These are phyloP conservation scores for Galagoides demidoff DNA, from an alignment of 2,797 vertebrate genomes.

Conservation along the genomic window DNA sequence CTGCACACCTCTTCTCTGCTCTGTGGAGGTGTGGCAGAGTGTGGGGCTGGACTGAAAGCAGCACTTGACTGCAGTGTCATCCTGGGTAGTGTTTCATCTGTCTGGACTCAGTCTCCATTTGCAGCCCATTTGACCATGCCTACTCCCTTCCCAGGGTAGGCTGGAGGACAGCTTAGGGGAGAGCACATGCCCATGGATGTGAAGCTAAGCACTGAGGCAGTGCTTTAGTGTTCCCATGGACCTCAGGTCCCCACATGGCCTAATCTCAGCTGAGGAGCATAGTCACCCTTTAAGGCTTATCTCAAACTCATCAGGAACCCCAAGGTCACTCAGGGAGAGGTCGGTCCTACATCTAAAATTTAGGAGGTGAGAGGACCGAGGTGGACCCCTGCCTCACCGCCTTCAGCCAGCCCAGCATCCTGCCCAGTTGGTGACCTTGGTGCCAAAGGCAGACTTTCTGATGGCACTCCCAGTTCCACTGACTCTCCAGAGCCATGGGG, in stretches of 20 bases:
- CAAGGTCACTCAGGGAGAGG: not conserved
- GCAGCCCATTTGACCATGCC: not conserved
- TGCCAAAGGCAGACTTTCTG: not conserved
- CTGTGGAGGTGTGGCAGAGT: fast-evolving
- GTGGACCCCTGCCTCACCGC: not conserved
- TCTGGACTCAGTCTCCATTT: not conserved
- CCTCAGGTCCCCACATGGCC: not conserved
- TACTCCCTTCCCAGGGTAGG: fast-evolving
- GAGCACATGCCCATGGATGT: fast-evolving
- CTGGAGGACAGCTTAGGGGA: not conserved
- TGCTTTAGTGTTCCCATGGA: not conserved
- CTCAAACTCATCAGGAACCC: not conserved
- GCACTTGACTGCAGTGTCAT: not conserved
- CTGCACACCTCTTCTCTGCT: not conserved
- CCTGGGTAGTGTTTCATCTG: not conserved
- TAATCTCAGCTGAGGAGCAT: not conserved
- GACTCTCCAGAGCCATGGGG: not conserved
- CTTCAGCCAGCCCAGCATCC: not conserved
- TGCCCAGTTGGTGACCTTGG: not conserved
- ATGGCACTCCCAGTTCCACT: not conserved
- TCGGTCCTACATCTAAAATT: not conserved
- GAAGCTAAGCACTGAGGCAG: not conserved
- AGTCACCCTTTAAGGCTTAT: not conserved
- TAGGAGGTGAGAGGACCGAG: not conserved
- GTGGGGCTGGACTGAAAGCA: not conserved